Base-by-base conservation (phyloP, 2,888 invertebrate genomes). In the Lasioglossum vierecki region DNA sequence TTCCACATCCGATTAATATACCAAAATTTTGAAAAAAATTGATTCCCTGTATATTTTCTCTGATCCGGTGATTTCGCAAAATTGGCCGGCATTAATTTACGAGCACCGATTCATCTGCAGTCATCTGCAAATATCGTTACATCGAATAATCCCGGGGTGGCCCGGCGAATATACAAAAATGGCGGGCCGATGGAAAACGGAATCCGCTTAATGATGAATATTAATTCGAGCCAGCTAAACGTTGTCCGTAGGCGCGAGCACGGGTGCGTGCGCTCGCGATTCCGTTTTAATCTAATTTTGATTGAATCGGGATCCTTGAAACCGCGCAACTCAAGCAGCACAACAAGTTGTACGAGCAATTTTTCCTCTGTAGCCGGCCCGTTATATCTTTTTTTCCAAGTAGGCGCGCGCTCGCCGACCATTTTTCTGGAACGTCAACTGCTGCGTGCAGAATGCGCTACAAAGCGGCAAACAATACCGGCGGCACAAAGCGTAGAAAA, bases 141-240 rank as follows among this genome's bases (percentile, higher is more conserved):
- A 80, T 30, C 35, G 70, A 73, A 70, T 86, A 86, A 85, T 82
- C 73, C 39, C 60, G 2, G 4, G 57, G 2, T 18, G 41, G 30
- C 6, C 30, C 49, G 60, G 26, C 9, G 72, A 76, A 76, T 79
- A 76, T 79, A 86, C 79, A 86, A 86, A 86, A 86, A 86, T 57
- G 63, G 63, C 15, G 44, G 53, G 8, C 35, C 68, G 57, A 74
- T 63, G 63, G 77, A 57, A 70, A 84, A 89, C 63, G 80, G 72
- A 85, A 87, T 89, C 88, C 82, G 90, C 88, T 89, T 88, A 85
- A 89, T 89, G 72, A 82, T 79, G 66, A 85, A 79, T 88, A 89
- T 89, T 88, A 89, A 89, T 89, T 88, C 88, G 71, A 30, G 39
- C n/a, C 70, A 76, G 83, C 83, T 87, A 80, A 82, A 85, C 81